Evolutionary conservation across 1,140 invertebrate genomes (phyloP).

Genomic region (Diorhabda carinulata): DNA sequence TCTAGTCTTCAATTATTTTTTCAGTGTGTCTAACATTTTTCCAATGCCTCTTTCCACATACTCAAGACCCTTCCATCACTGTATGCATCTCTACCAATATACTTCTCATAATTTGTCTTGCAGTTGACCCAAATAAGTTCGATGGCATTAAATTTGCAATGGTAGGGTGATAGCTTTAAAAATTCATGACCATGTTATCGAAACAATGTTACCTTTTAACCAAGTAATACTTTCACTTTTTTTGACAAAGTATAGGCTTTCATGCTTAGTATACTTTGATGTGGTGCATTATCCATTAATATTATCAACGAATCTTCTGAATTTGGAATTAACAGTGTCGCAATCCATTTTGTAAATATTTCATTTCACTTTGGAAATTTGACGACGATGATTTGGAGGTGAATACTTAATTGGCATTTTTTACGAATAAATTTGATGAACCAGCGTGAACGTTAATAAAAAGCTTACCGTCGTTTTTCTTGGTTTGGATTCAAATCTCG

Average conservation of each 20-base stretch:
- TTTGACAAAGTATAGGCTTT: too few relatives aligned
- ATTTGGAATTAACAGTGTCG: too few relatives aligned
- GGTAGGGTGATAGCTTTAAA: neutral
- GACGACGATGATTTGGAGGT: too few relatives aligned
- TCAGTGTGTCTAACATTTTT: neutral
- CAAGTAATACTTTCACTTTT: too few relatives aligned
- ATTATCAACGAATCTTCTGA: neutral
- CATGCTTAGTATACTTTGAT: too few relatives aligned
- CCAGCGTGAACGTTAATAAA: too few relatives aligned
- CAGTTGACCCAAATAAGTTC: neutral
- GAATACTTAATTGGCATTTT: too few relatives aligned
- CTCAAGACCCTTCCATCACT: neutral
- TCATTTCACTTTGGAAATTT: neutral
- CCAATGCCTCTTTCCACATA: neutral
- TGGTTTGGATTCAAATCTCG: too few relatives aligned
- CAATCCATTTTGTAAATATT: neutral
- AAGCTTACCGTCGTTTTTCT: too few relatives aligned
- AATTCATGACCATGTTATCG: neutral
- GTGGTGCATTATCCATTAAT: neutral
- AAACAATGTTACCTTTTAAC: neutral
- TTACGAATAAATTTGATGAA: too few relatives aligned
- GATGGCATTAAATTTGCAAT: neutral
- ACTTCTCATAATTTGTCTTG: neutral
- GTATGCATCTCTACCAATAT: neutral
- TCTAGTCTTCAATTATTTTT: neutral